Evolutionary conservation across 2,888 invertebrate genomes (phyloP).

Genomic region (Heliconius erato): DNA sequence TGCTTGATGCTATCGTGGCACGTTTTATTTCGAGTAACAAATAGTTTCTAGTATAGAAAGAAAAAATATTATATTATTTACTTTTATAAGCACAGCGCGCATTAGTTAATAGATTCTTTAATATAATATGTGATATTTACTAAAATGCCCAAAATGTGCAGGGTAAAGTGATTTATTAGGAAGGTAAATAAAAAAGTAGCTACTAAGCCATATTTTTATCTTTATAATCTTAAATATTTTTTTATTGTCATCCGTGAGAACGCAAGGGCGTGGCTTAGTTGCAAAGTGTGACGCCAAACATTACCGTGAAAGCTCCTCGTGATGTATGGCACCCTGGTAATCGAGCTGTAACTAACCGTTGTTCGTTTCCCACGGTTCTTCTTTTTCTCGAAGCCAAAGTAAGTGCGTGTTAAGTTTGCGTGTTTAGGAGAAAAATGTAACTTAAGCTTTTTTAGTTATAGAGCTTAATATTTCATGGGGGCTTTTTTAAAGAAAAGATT

Average conservation of each 20-base stretch:
- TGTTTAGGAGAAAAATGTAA: background rate
- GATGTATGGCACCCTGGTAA: constrained; percentile 43
- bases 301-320: constrained; percentile 33
- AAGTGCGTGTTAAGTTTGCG: background rate
- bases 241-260: background rate
- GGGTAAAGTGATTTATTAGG: background rate
- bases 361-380: constrained; percentile 39
- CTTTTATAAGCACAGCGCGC: no score
- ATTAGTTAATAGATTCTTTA: no score
- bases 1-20: no score
- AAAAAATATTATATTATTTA: no score
- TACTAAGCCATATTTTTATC: background rate
- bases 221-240: background rate
- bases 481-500: no score
- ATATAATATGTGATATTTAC: background rate
- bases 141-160: background rate
- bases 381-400: background rate
- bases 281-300: constrained; percentile 5
- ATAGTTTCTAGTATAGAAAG: no score
- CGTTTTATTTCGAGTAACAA: no score
- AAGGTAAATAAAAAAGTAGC: no score
- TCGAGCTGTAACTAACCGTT: constrained; percentile 32
- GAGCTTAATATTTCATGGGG: no score
- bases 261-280: constrained; percentile 10
- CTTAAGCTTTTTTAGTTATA: no score